Base-by-base conservation (phyloP, 2,888 invertebrate genomes). In the Drosophila infuscata region DNA sequence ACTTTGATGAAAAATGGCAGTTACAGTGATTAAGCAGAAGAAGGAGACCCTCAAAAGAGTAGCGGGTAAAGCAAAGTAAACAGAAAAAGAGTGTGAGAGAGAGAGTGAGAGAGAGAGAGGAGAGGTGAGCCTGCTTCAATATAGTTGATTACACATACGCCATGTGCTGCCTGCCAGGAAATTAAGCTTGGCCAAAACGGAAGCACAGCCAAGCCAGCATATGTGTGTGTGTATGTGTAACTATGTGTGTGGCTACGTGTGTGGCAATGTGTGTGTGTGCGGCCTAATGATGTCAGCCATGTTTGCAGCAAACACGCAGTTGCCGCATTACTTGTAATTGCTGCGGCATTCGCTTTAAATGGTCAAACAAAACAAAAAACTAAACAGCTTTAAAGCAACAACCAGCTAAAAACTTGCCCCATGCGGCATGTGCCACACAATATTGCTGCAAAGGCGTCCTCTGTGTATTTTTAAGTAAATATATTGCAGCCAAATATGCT, bases 1-100 rank as follows among this genome's bases (percentile, higher is more conserved):
- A 87, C 85, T 87, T 88, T 83, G 87, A 86, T 86, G 85, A 86
- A 86, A 86, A 86, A 86, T 86, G 87, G 85, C 85, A 86, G 89
- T 87, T 82, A 77, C 89, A 80, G 87, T 88, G 85, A 88, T 86
- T 86, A 86, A 83, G 84, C 84, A 82, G 61, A 65, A 53, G 72
- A 43, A 32, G 25, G 48, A 56, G 41, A 38, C 15, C 2, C 57
- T 32, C 20, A 43, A 32, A 32, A 30, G n/a, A 3, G 33, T 15
- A 52, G n/a, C 7, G 54, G n/a, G 29, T 9, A 51, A 30, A 12
- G 51, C 9, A 25, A 32, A 29, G 35, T n/a, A 30, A 41, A 20
- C 35, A 36, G 48, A n/a, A 54, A 1, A 25, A 48, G 38, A 61
- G 60, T 3, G 61, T 38, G 38, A 30, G 32, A 43, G 48, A 17